Conservation (phyloP, 2,113 vertebrate genomes). For the Campylomormyrus tamandua region DNA sequence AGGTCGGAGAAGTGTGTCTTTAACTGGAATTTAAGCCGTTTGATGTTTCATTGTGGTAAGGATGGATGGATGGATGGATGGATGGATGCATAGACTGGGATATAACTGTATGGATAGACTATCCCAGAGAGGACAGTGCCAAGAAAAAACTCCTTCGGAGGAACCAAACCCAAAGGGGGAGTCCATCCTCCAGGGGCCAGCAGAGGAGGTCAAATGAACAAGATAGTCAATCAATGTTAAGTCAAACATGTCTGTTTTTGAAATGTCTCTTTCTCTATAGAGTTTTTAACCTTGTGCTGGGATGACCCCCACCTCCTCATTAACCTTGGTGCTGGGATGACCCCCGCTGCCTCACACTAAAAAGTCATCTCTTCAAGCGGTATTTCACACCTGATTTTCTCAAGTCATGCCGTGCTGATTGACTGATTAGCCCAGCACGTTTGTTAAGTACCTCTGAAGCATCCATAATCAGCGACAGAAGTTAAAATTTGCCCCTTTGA, state of each 20-base stretch:
- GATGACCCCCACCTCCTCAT: not conserved
- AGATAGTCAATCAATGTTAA: not conserved
- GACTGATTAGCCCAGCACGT: conserved; percentile 1
- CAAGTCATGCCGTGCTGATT: not conserved
- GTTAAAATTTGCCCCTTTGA: not conserved
- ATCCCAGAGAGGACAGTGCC: too few species aligned
- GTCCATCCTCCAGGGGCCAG: not conserved
- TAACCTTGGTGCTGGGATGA: not conserved
- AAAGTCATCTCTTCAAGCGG: not conserved
- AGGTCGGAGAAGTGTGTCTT: not conserved
- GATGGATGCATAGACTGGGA: not conserved
- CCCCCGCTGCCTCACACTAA: not conserved
- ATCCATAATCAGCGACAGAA: not conserved
- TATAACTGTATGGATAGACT: not conserved
- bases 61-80: not conserved
- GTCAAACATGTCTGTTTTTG: not conserved
- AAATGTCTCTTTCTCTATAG: not conserved
- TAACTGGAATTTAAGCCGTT: not conserved
- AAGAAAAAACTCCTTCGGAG: not conserved
- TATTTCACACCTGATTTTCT: not conserved
- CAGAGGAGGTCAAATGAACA: not conserved
- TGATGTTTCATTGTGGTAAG: not conserved
- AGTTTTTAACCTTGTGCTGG: not conserved
- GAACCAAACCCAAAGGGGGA: not conserved
- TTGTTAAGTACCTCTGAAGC: not conserved